Conservation (phyloP, 92 coral and sea anemone genomes). For the Actinostola sp. region DNA sequence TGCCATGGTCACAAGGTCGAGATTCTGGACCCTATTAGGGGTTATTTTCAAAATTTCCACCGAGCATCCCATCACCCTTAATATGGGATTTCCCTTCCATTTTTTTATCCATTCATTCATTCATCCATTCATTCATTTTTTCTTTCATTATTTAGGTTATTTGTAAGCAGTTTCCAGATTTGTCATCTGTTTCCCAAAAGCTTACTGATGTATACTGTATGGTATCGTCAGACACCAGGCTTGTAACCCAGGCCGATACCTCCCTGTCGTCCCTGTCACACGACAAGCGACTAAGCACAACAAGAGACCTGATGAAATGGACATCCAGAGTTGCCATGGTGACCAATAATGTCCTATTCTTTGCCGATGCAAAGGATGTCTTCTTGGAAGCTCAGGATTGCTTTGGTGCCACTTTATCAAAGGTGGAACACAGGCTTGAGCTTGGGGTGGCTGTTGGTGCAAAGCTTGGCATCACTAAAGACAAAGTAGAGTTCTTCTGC, state of each 20-base stretch:
- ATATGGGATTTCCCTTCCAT: not conserved
- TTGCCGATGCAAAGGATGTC: constrained; percentile 73
- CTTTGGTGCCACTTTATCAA: constrained; percentile 83
- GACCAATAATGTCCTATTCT: constrained; percentile 57
- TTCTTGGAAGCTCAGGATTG: constrained; percentile 97
- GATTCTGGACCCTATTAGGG: too few relatives aligned
- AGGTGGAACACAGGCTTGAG: constrained; percentile 54
- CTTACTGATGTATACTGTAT: constrained; percentile 87
- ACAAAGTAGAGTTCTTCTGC: constrained; percentile 83
- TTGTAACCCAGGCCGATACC: constrained; percentile 58
- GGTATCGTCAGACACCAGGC: constrained; percentile 71
- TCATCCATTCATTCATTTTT: not conserved
- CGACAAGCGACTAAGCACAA: constrained; percentile 80
- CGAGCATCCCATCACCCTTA: too few relatives aligned
- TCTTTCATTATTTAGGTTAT: constrained; percentile 50
- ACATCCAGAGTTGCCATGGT: constrained; percentile 68
- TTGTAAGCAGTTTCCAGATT: constrained; percentile 66
- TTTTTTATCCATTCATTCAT: not conserved
- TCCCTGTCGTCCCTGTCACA: constrained; percentile 55
- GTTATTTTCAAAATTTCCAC: too few relatives aligned
- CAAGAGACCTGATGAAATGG: constrained; percentile 96
- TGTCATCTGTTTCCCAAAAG: constrained; percentile 69
- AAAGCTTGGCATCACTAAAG: constrained; percentile 83
- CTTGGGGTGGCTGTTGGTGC: constrained; percentile 89
- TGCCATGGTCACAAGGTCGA: too few relatives aligned